Evolutionary conservation across 2,888 invertebrate species (phyloP), one percentile per base, ranked within the genome.

Genomic region (Steinernema hermaphroditum): DNA sequence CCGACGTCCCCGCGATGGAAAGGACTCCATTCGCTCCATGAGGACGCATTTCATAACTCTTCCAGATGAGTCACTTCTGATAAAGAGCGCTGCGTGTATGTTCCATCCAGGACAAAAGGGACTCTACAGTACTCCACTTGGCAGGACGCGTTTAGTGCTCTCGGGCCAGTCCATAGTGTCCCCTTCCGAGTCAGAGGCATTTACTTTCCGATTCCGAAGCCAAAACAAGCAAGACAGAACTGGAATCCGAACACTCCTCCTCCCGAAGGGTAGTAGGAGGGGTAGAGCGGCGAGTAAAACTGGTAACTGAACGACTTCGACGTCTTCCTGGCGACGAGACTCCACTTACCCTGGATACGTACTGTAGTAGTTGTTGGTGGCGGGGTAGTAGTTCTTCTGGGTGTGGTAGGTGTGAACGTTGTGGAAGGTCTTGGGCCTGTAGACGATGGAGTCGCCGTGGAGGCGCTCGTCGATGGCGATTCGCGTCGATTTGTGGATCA

Each of bases 371-470:
- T 22, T 12, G 12, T 29, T 16, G 2, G 29, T 12, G 6, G 62
- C 32, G 27, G 62, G 4, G 32, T n/a, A 62, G 32, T 62, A 62
- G 32, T 62, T 62, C 29, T 29, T 4, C 29, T 24, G 27, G 27
- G 12, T 32, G 29, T 32, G 29, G 62, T 62, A 29, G n/a, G 29
- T 29, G 6, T n/a, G 62, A 16, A 27, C 14, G 34, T 12, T 62
- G 62, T 32, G 62, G 16, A 19, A 54, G 22, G 27, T 27, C 54
- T 54, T 54, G 22, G 62, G 62, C 1, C 62, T 29, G 32, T 62
- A 62, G 32, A 62, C n/a, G 16, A 62, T 29, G 32, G 62, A 27
- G 62, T 29, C 62, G 22, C 62, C 62, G 8, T 62, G 32, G n/a
- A 32, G 16, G 14, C 32, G 27, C 32, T 62, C 62, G 62, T 62